Evolutionary conservation across 2,888 invertebrate species (phyloP), one percentile per base, ranked within the genome.

Genomic region (Chelonus formosanus): DNA sequence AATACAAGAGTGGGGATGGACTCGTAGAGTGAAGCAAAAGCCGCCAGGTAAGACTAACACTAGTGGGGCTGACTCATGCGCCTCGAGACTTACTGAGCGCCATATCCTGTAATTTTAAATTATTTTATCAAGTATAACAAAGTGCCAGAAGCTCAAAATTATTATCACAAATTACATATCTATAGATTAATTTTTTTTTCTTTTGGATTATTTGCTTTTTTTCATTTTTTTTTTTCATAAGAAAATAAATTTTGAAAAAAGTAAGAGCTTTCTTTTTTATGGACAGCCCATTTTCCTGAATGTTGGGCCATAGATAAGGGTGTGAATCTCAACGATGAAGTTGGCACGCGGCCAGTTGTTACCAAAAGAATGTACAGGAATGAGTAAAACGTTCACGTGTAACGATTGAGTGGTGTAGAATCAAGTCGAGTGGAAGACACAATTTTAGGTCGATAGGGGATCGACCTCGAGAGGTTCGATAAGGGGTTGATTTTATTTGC

Each of bases 1-100:
- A 65, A 70, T 43, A 67, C 44, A 68, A 74, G 76, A 77, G 78
- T 77, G 79, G 80, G 80, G 79, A 75, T 73, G 67, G 52, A 72
- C 73, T 77, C 79, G 75, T 78, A 74, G 76, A 76, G 71, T 72
- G 71, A 72, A 73, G 73, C 75, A 70, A 74, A 72, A 74, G 73
- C 73, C 70, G 74, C 78, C 81, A 81, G 81, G 81, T 81, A 81
- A 80, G 79, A 77, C 76, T 75, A 75, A 71, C 78, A 78, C 80
- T 80, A 81, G 81, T 80, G 79, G 80, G 79, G 80, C 80, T 78
- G 80, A 79, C 79, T 79, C 79, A 79, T 80, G 80, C 81, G 79
- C 75, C 80, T 77, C 73, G 31, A 52, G 52, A 20, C 74, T 76
- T 70, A 61, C 63, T 34, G n/a, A 63, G 54, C 47, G 40, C 44